phyloP scores from a whole-genome alignment of 2,113 vertebrate species.

The Gambusia holbrooki region DNA sequence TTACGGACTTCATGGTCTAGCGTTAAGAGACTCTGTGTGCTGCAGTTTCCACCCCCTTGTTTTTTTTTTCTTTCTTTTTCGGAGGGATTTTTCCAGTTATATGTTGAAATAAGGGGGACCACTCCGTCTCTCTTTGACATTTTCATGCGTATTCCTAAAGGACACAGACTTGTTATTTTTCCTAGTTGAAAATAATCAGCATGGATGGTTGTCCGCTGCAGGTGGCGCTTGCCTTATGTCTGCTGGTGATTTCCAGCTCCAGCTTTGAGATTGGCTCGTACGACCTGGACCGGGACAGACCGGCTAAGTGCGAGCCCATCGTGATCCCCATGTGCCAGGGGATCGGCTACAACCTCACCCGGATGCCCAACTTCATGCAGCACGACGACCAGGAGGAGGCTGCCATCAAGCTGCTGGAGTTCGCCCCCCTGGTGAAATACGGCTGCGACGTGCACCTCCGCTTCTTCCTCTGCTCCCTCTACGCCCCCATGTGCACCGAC shows the following conservation, averaged over 20 bases:
- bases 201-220: conserved; percentile 74
- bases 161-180: conserved; percentile 13
- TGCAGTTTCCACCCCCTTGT: neutral
- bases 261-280: conserved; percentile 88
- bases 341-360: conserved; percentile 97
- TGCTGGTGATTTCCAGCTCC: conserved; percentile 79
- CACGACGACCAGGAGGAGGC: conserved; percentile 94
- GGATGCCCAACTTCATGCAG: conserved; percentile 97
- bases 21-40: neutral
- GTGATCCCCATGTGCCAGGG: conserved; percentile 95
- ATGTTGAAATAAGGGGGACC: conserved; percentile 63
- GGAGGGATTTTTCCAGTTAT: neutral
- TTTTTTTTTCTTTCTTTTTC: neutral
- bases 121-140: conserved; percentile 20
- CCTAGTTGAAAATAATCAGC: conserved; percentile 39
- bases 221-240: conserved; percentile 78
- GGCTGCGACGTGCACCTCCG: conserved; percentile 95
- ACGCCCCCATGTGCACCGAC: conserved; percentile 97
- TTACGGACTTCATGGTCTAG: neutral
- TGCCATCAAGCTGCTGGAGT: conserved; percentile 92
- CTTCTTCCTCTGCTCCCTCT: conserved; percentile 98
- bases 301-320: conserved; percentile 93
- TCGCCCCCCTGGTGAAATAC: conserved; percentile 93
- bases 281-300: conserved; percentile 88
- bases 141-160: conserved; percentile 29